phyloP scores from a whole-genome alignment of 2,113 vertebrate genomes.

The Dicrurus megarhynchus region DNA sequence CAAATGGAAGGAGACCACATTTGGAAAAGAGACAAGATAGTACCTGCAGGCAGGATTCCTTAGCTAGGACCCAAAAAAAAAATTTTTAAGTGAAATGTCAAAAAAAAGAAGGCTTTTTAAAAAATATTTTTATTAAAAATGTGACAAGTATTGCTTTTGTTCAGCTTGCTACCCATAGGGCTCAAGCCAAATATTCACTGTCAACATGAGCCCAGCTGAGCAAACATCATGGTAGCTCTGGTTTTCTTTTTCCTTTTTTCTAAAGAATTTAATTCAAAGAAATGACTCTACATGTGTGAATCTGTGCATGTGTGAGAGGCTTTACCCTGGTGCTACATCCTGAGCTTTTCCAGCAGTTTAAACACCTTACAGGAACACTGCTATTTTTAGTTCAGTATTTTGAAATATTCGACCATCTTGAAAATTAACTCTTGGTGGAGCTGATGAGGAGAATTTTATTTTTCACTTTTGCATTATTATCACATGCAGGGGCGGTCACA shows the following conservation, averaged over 20 bases:
- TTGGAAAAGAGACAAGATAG: not conserved
- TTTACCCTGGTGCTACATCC: not conserved
- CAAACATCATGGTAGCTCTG: not conserved
- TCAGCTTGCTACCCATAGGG: not conserved
- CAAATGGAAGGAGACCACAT: not conserved
- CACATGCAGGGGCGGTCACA: not conserved
- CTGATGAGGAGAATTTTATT: not conserved
- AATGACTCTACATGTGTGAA: not conserved
- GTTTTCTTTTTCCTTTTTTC: not conserved
- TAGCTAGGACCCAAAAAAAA: not conserved
- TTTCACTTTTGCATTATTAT: not conserved
- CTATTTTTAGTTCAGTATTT: slow-evolving; percentile 13
- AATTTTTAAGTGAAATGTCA: not conserved
- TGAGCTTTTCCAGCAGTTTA: not conserved
- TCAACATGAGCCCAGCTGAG: not conserved
- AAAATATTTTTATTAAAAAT: not conserved
- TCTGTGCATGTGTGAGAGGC: not conserved
- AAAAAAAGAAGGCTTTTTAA: not conserved
- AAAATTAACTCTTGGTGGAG: not conserved
- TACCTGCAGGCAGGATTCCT: not conserved
- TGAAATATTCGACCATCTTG: not conserved
- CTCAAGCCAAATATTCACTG: not conserved
- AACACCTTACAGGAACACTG: not conserved
- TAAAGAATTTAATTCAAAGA: not conserved
- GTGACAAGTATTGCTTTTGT: not conserved